Evolutionary conservation across 2,888 invertebrate species (phyloP).

Genomic region (Temnothorax ravouxi): DNA sequence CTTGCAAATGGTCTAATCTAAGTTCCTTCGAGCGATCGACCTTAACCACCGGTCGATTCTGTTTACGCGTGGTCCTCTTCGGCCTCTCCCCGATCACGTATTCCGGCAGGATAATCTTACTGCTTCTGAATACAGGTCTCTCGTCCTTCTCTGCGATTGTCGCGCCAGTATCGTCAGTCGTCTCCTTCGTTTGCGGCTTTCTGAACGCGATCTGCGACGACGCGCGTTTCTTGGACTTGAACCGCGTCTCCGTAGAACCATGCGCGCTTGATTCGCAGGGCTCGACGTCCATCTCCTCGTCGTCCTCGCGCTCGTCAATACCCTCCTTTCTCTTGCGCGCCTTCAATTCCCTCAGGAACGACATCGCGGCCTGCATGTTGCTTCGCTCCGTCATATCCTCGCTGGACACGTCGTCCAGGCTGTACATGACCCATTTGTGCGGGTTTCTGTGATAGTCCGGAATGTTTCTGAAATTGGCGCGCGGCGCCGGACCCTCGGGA

Average conservation of each 20-base stretch:
- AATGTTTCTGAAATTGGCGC: slow-evolving; percentile 85
- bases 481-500: slow-evolving; percentile 89
- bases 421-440: slow-evolving; percentile 94
- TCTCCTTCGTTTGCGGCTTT: slow-evolving; percentile 70
- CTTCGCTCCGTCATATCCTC: slow-evolving; percentile 93
- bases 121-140: slow-evolving; percentile 89
- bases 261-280: slow-evolving; percentile 27
- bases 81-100: slow-evolving; percentile 92
- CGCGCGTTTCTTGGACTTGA: slow-evolving; percentile 66
- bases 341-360: slow-evolving; percentile 91
- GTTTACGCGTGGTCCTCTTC: slow-evolving; percentile 85
- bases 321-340: slow-evolving; percentile 85
- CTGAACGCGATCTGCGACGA: slow-evolving; percentile 75
- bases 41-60: slow-evolving; percentile 62
- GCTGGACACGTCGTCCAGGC: slow-evolving; percentile 91
- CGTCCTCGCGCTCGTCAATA: slow-evolving; percentile 60
- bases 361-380: slow-evolving; percentile 92
- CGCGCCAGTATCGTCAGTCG: slow-evolving; percentile 3
- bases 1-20: slow-evolving; percentile 88
- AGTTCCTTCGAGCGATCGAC: slow-evolving; percentile 83
- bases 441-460: slow-evolving; percentile 91
- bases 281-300: slow-evolving; percentile 76
- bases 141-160: slow-evolving; percentile 75
- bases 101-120: slow-evolving; percentile 93
- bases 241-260: slow-evolving; percentile 38